Evolutionary conservation across 2,888 invertebrate genomes (phyloP).

Genomic region (Nebria brevicollis): DNA sequence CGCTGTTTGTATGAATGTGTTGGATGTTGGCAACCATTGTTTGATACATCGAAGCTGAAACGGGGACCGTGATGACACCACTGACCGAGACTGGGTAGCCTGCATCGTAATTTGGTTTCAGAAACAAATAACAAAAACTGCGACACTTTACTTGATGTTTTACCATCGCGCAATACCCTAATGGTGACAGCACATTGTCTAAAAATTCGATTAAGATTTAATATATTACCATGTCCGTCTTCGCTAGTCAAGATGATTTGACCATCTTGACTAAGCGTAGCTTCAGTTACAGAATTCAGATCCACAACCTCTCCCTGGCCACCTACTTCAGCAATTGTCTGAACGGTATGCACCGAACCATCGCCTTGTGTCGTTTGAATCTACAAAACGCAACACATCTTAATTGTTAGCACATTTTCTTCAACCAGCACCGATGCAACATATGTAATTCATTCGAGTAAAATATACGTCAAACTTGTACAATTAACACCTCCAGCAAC

Average conservation of each 20-base stretch:
- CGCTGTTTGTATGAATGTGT: slow-evolving; percentile 75
- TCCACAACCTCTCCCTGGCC: slow-evolving; percentile 86
- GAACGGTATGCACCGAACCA: slow-evolving; percentile 71
- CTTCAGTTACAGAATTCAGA: slow-evolving; percentile 88
- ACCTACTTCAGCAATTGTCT: slow-evolving; percentile 80
- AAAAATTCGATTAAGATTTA: slow-evolving; percentile 12
- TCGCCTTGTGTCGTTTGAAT: slow-evolving; percentile 74
- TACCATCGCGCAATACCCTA: slow-evolving; percentile 8
- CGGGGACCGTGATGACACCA: slow-evolving; percentile 95
- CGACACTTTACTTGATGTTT: slow-evolving; percentile 1
- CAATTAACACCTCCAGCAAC: too few relatives aligned
- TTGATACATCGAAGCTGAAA: slow-evolving; percentile 95
- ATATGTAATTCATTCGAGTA: too few relatives aligned
- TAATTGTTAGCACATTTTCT: background rate
- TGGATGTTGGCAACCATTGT: slow-evolving; percentile 93
- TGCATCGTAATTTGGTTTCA: slow-evolving; percentile 56
- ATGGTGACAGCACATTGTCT: slow-evolving; percentile 19
- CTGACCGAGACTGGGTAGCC: slow-evolving; percentile 86
- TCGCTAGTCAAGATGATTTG: slow-evolving; percentile 95
- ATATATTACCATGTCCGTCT: slow-evolving; percentile 84
- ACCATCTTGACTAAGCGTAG: slow-evolving; percentile 90
- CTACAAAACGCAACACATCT: slow-evolving; percentile 56
- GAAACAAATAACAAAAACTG: slow-evolving; percentile 1
- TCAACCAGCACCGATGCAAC: background rate
- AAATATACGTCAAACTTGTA: too few relatives aligned